These are phyloP conservation scores for Okapia johnstoni DNA, from an alignment of 2,113 vertebrate genomes.

Conservation along the genomic window DNA sequence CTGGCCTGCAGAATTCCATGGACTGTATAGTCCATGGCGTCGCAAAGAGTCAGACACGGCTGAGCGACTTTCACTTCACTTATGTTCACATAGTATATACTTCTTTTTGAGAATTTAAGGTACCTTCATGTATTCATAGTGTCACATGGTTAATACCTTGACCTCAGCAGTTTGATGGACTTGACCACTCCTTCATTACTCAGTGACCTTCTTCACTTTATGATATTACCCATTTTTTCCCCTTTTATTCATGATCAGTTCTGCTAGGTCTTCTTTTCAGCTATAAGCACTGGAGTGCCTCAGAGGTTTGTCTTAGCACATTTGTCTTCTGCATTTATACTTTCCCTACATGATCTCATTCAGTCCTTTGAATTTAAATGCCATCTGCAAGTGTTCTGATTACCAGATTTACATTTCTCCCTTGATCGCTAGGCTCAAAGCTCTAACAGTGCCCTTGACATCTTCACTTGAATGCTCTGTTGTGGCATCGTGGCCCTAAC, in stretches of 20 bases:
- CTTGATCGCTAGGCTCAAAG: neutral
- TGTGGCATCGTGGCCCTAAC: neutral
- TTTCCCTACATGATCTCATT: neutral
- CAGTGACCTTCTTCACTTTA: neutral
- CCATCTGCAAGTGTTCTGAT: neutral
- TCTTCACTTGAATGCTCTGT: neutral
- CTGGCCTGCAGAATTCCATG: neutral
- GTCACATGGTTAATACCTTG: neutral
- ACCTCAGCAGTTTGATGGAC: neutral
- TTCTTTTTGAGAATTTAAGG: neutral
- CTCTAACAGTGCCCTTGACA: neutral
- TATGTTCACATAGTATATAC: accelerated
- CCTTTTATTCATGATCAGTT: neutral
- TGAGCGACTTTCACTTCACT: neutral
- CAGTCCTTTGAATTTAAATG: neutral
- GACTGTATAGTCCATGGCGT: neutral
- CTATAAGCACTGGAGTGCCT: neutral
- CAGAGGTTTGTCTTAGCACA: neutral
- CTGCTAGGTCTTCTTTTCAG: neutral
- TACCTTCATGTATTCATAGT: accelerated
- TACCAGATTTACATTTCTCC: neutral
- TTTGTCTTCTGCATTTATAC: neutral
- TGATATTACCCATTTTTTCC: neutral
- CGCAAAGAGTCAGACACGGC: neutral
- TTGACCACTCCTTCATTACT: neutral